Evolutionary conservation across 2,113 vertebrate species (phyloP).

Genomic region (Felis catus): F.catus_Fca126_mat1.0 CM031413.1:140339001-140339500

Average conservation of each 20-base stretch:
- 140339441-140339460: neutral
- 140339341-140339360: constrained; percentile 17
- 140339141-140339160: neutral
- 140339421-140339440: neutral
- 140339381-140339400: constrained; percentile 22
- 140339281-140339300: neutral
- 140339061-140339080: neutral
- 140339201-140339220: neutral
- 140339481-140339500: neutral
- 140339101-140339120: neutral
- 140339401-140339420: constrained; percentile 28
- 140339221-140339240: neutral
- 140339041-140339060: neutral
- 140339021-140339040: constrained; percentile 24
- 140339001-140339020: neutral
- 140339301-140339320: neutral
- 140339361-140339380: neutral
- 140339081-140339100: neutral
- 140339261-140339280: constrained; percentile 21
- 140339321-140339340: neutral
- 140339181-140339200: constrained; percentile 16
- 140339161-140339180: neutral
- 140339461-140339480: neutral
- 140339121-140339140: neutral
- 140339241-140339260: neutral